These are phyloP conservation scores for Drosophila pegasa DNA, from an alignment of 2,888 invertebrate genomes.

Conservation along the genomic window DNA sequence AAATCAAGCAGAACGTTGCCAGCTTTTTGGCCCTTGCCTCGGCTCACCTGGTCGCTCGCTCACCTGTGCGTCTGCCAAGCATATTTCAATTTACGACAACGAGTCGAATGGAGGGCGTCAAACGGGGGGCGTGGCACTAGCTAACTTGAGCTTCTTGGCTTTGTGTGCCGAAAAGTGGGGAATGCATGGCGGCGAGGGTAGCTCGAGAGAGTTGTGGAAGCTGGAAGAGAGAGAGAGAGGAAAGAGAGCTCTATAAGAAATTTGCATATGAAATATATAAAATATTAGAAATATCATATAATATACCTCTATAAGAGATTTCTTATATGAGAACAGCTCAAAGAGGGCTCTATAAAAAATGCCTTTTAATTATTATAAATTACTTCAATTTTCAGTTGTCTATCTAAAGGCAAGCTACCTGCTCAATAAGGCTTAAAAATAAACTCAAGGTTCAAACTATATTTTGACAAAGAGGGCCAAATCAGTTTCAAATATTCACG, in stretches of 20 bases:
- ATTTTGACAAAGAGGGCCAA: too few relatives aligned
- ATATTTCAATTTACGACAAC: conserved; percentile 58
- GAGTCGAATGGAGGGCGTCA: conserved; percentile 2
- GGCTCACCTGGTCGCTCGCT: conserved; percentile 14
- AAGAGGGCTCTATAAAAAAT: too few relatives aligned
- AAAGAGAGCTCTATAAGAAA: not conserved
- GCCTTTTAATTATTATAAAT: too few relatives aligned
- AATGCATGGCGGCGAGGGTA: conserved; percentile 22
- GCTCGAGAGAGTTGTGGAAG: not conserved
- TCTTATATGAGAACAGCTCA: too few relatives aligned
- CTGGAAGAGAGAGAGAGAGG: not conserved
- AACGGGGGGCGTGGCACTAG: not conserved
- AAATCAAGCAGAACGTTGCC: conserved; percentile 50
- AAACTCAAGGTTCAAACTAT: too few relatives aligned
- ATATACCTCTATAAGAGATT: too few relatives aligned
- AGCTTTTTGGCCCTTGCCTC: conserved; percentile 13
- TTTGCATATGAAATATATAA: too few relatives aligned
- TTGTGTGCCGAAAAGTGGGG: conserved; percentile 39
- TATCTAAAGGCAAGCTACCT: too few relatives aligned
- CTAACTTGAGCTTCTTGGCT: conserved; percentile 31
- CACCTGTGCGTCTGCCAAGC: conserved; percentile 43
- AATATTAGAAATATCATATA: too few relatives aligned
- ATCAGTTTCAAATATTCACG: too few relatives aligned
- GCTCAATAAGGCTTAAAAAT: too few relatives aligned
- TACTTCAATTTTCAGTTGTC: too few relatives aligned